Conservation (phyloP, 1,140 invertebrate species). For the Lasioglossum albipes region DNA sequence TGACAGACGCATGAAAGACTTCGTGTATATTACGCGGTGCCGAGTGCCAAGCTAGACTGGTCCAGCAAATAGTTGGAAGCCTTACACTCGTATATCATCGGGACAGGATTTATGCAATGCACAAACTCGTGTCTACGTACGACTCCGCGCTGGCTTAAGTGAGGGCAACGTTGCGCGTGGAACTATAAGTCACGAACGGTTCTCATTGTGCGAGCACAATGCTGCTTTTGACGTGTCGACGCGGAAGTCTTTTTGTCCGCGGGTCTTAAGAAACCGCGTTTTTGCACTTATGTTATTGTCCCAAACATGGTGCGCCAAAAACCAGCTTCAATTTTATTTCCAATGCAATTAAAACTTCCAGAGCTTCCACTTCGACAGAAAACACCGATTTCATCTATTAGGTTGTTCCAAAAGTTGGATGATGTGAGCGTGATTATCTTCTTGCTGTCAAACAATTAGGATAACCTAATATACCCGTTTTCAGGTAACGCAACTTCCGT, state of each 20-base stretch:
- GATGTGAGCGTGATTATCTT: too few relatives aligned
- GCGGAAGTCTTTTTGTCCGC: background rate
- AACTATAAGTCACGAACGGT: slow-evolving; percentile 33
- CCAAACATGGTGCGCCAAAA: background rate
- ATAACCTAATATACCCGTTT: too few relatives aligned
- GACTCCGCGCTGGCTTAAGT: slow-evolving; percentile 51
- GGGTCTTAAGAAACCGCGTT: background rate
- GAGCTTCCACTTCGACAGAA: too few relatives aligned
- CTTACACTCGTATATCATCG: slow-evolving; percentile 53
- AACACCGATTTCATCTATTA: too few relatives aligned
- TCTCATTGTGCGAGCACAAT: slow-evolving; percentile 18
- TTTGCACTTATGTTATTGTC: background rate
- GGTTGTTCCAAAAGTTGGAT: too few relatives aligned
- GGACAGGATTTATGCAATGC: slow-evolving; percentile 59
- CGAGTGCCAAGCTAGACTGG: slow-evolving; percentile 41
- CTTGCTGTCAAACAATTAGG: too few relatives aligned
- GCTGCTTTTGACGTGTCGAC: slow-evolving; percentile 6
- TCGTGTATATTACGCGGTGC: slow-evolving; percentile 18
- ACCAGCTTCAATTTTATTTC: too few relatives aligned
- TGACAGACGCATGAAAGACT: background rate
- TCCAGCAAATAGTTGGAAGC: slow-evolving; percentile 60
- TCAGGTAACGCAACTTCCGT: too few relatives aligned
- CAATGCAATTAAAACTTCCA: too few relatives aligned
- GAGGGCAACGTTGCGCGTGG: slow-evolving; percentile 28
- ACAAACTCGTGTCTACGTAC: slow-evolving; percentile 26